These are phyloP conservation scores for Eclectus roratus DNA, from an alignment of 2,113 vertebrate species.

Conservation along the genomic window DNA sequence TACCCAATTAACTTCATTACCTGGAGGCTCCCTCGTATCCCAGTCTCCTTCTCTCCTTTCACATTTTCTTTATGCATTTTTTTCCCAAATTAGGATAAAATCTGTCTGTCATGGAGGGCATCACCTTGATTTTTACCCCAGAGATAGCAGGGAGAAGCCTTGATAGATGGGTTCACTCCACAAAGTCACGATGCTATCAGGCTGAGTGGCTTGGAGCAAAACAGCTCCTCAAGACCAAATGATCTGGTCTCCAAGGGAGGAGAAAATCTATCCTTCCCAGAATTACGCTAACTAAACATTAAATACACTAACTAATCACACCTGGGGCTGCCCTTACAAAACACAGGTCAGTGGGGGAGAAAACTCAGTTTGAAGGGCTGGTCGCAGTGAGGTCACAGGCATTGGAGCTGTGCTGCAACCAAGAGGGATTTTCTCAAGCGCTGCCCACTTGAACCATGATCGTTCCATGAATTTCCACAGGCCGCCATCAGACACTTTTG, in stretches of 20 bases:
- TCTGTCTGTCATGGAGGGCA: background rate
- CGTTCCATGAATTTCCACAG: background rate
- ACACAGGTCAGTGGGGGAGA: background rate
- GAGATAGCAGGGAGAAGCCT: background rate
- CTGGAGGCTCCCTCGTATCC: constrained; percentile 42
- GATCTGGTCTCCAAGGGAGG: background rate
- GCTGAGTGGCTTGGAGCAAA: background rate
- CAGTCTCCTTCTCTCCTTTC: constrained; percentile 3
- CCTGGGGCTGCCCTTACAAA: background rate
- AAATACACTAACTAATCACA: background rate
- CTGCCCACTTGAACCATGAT: accelerated
- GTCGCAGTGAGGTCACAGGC: accelerated
- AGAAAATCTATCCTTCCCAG: background rate
- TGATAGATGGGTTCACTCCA: background rate
- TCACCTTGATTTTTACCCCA: background rate
- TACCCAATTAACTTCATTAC: constrained; percentile 72
- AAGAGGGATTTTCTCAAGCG: accelerated
- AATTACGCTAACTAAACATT: background rate
- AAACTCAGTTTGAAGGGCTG: background rate
- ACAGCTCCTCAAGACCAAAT: background rate
- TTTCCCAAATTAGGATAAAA: background rate
- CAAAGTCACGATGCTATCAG: background rate
- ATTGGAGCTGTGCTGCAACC: accelerated
- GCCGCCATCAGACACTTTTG: background rate
- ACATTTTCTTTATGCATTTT: constrained; percentile 39